Conservation (phyloP, 1,140 invertebrate genomes). For the Cydia fagiglandana region DNA sequence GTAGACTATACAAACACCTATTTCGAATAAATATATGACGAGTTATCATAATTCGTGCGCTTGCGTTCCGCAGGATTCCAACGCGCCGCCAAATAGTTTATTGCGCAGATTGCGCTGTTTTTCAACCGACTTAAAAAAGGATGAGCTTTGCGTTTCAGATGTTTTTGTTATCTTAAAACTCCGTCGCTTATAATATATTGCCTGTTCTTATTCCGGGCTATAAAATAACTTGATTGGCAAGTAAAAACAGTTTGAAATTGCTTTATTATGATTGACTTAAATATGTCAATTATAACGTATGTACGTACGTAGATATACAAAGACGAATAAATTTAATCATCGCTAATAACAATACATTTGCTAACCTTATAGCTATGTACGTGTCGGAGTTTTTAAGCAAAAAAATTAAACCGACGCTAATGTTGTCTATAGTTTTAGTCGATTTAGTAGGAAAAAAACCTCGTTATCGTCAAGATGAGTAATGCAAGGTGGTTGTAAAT, state of each 20-base stretch:
- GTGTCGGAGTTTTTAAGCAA: no score
- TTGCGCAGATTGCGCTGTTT: no score
- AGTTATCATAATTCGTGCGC: no score
- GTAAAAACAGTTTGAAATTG: conserved; percentile 1
- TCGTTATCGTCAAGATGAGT: no score
- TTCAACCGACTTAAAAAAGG: no score
- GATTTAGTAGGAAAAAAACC: not conserved
- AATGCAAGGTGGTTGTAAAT: no score
- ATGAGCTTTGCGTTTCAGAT: no score
- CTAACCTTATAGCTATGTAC: not conserved
- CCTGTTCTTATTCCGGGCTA: not conserved
- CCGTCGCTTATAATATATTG: not conserved
- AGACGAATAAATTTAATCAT: not conserved
- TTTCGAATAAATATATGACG: no score
- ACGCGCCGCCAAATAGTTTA: no score
- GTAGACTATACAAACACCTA: no score
- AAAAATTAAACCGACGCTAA: no score
- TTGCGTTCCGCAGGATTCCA: no score
- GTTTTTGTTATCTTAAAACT: not conserved
- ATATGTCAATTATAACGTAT: not conserved
- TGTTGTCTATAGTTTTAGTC: not conserved
- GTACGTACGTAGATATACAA: not conserved
- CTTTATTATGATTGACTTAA: not conserved
- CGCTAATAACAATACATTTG: not conserved
- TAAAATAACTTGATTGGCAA: not conserved